Evolutionary conservation across 2,888 invertebrate species (phyloP).

Genomic region (Subacronicta megacephala): DNA sequence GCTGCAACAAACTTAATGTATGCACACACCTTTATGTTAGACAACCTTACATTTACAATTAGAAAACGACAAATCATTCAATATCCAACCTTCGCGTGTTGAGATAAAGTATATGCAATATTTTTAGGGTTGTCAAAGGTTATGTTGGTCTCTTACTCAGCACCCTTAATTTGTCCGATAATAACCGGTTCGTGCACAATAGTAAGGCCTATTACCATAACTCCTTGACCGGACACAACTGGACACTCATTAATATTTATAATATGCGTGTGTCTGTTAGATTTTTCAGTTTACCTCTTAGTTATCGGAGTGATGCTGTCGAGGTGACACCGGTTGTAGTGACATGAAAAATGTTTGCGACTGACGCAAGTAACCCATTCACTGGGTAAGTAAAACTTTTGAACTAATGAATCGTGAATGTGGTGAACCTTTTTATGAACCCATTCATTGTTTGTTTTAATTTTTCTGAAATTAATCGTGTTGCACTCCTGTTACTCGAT

Average conservation of each 20-base stretch:
- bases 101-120: constrained; percentile 23
- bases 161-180: constrained; percentile 83
- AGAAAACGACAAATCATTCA: constrained; percentile 24
- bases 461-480: too few relatives aligned
- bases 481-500: too few relatives aligned
- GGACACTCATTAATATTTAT: constrained; percentile 87
- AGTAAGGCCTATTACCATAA: constrained; percentile 84
- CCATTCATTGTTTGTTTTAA: too few relatives aligned
- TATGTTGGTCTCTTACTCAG: constrained; percentile 65
- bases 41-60: constrained; percentile 52
- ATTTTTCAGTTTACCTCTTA: constrained; percentile 64
- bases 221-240: constrained; percentile 85
- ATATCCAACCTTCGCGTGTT: constrained; percentile 57
- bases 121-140: constrained; percentile 4
- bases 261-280: constrained; percentile 61
- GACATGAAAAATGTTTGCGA: constrained; percentile 28
- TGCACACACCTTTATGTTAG: constrained; percentile 85
- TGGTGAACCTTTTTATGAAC: too few relatives aligned
- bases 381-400: constrained; percentile 26
- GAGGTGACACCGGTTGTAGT: constrained; percentile 51
- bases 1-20: constrained; percentile 84
- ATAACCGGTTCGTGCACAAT: constrained; percentile 84
- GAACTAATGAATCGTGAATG: neutral
- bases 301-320: constrained; percentile 70
- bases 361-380: neutral